phyloP scores from a whole-genome alignment of 2,113 vertebrate genomes.

The Apodemus speciosus region DNA sequence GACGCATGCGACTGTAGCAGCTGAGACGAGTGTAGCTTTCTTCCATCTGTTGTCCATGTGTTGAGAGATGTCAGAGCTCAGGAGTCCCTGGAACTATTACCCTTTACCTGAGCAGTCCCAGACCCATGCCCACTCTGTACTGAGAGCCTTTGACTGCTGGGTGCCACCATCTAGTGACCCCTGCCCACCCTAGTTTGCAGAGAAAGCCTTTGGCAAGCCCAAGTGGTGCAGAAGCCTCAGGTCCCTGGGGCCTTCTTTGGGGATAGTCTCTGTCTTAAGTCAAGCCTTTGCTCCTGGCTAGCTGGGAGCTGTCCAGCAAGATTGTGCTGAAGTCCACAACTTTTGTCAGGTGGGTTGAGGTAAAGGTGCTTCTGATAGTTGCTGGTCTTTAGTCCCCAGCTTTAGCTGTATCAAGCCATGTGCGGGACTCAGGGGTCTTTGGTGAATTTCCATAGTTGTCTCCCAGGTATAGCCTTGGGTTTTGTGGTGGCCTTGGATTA shows the following conservation, averaged over 20 bases:
- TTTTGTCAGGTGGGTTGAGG: neutral
- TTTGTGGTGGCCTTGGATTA: neutral
- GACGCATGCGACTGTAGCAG: too few species aligned
- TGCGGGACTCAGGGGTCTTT: neutral
- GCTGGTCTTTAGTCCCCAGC: accelerated
- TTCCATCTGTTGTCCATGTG: neutral
- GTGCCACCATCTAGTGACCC: neutral
- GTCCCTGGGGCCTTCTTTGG: neutral
- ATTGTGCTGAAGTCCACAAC: slow-evolving; percentile 40
- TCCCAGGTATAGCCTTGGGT: accelerated
- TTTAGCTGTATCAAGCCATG: neutral
- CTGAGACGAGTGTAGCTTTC: neutral
- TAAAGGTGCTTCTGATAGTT: neutral
- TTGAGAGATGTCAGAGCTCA: neutral
- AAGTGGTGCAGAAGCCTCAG: too few species aligned
- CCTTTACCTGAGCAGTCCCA: neutral
- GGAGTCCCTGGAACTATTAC: neutral
- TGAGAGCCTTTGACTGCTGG: neutral
- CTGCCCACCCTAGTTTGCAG: neutral
- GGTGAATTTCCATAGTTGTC: neutral
- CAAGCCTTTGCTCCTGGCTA: too few species aligned
- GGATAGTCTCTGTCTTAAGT: neutral
- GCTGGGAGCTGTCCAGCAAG: slow-evolving; percentile 58
- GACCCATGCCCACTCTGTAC: neutral
- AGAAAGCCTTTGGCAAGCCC: neutral